These are phyloP conservation scores for Cryptocephalus moraei DNA, from an alignment of 2,888 invertebrate genomes.

Conservation along the genomic window DNA sequence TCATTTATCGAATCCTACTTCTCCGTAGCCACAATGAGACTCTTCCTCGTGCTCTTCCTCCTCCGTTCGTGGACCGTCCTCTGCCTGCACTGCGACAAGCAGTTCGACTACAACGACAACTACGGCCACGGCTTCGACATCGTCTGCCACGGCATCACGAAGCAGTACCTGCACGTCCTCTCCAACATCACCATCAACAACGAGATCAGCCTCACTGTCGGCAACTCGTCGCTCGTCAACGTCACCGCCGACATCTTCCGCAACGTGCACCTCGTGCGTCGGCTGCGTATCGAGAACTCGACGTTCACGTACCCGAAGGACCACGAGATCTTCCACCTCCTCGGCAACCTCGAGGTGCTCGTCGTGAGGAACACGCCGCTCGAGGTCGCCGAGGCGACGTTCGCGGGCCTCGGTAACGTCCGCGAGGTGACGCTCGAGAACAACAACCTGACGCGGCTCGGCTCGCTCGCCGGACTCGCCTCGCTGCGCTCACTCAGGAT, in stretches of 20 bases:
- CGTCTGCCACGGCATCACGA: constrained; percentile 23
- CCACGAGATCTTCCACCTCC: constrained; percentile 15
- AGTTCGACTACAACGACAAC: constrained; percentile 28
- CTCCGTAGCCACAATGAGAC: no score
- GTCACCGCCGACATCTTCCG: constrained; percentile 21
- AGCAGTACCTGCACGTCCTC: constrained; percentile 22
- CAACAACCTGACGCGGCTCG: constrained; percentile 14
- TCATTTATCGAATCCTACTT: no score
- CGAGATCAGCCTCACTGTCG: constrained; percentile 27
- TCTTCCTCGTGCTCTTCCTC: no score
- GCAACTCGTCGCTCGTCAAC: constrained; percentile 23
- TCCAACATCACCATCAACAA: constrained; percentile 27
- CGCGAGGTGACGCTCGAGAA: constrained; percentile 20
- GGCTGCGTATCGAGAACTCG: constrained; percentile 23
- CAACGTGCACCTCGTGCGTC: constrained; percentile 25
- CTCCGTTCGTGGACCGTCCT: constrained; percentile 11
- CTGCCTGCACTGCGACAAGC: constrained; percentile 28
- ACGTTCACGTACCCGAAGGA: constrained; percentile 15
- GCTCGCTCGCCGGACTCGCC: no score
- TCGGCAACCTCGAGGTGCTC: constrained; percentile 18
- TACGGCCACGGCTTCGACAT: constrained; percentile 31
- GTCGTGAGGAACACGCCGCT: constrained; percentile 18
- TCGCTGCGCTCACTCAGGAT: no score
- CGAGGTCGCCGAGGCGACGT: constrained; percentile 10
- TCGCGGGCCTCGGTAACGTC: constrained; percentile 17